Base-by-base conservation (phyloP, 1,140 invertebrate genomes). In the Zophobas atratus region DNA sequence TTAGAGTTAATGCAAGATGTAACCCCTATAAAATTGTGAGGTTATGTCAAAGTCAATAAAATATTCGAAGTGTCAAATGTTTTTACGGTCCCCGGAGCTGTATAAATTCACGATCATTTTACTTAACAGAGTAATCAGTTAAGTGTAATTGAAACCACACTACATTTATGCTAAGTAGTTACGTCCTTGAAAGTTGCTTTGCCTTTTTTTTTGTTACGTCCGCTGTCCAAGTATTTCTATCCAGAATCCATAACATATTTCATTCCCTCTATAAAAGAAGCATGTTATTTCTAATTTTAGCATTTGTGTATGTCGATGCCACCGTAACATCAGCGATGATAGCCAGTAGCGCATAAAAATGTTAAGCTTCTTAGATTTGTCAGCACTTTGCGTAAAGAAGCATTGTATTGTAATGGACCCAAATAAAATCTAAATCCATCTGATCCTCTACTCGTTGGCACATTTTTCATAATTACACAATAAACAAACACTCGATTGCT, bases 281-380 rank as follows among this genome's bases (percentile, higher is more conserved):
- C 20, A 20, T 20, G 20, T 20, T 20, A 20, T 20, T 20, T 20
- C 20, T 20, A 20, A 20, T 20, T 20, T 20, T 20, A 20, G 20
- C 20, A 20, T 20, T 20, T 20, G 20, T 20, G 20, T 20, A 20
- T 51, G n/a, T 51, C 20, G n/a, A 51, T 51, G n/a, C n/a, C 2
- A 51, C 49, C 6, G 2, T 51, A 20, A 51, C 20, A 20, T 2
- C 20, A 51, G 2, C 4, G 49, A 51, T 51, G 49, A 51, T 51
- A 5, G 20, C n/a, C 6, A 20, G 20, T 20, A 20, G 20, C 20
- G 20, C 20, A 51, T 51, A 51, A 51, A 6, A n/a, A n/a, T 20
- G 2, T 51, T 51, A 51, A 51, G 3, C n/a, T 51, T 51, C 49
- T 51, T 51, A 51, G n/a, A 20, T 51, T 51, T 51, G 49, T 51